Conservation (phyloP, 2,888 invertebrate species). For the Xanthorhoe designata region DNA sequence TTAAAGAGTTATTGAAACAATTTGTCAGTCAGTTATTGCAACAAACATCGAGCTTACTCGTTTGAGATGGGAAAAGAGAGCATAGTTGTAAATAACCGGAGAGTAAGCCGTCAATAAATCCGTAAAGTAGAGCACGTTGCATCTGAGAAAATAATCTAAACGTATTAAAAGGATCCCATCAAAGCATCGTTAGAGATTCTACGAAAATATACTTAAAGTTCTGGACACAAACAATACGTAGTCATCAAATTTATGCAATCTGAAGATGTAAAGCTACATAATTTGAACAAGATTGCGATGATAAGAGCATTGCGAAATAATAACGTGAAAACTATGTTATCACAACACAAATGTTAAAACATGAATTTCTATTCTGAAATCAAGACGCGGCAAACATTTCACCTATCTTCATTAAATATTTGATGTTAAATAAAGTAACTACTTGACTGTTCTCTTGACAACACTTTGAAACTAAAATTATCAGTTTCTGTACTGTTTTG, state of each 20-base stretch:
- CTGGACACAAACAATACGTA: background rate
- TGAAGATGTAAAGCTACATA: slow-evolving; percentile 1
- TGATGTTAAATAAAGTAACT: slow-evolving; percentile 28
- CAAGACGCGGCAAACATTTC: slow-evolving; percentile 31
- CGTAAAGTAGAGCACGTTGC: slow-evolving; percentile 11
- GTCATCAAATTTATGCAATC: background rate
- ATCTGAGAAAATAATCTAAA: slow-evolving; percentile 19
- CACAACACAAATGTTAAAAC: slow-evolving; percentile 31
- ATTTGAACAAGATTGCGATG: slow-evolving; percentile 7
- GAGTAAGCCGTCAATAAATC: slow-evolving; percentile 16
- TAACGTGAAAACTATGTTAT: slow-evolving; percentile 29
- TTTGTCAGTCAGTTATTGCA: background rate
- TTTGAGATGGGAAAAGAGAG: slow-evolving; percentile 1
- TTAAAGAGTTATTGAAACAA: background rate
- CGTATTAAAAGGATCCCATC: slow-evolving; percentile 12
- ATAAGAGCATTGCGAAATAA: slow-evolving; percentile 21
- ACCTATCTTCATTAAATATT: slow-evolving; percentile 41
- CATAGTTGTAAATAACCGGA: slow-evolving; percentile 9
- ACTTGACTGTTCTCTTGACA: slow-evolving; percentile 40
- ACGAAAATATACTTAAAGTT: background rate
- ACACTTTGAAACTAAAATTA: slow-evolving; percentile 30
- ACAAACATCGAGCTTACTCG: background rate
- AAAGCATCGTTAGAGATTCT: slow-evolving; percentile 19
- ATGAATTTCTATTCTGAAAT: slow-evolving; percentile 35
- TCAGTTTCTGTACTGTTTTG: background rate